Base-by-base conservation (phyloP, 2,113 vertebrate genomes). In the Eretmochelys imbricata region DNA sequence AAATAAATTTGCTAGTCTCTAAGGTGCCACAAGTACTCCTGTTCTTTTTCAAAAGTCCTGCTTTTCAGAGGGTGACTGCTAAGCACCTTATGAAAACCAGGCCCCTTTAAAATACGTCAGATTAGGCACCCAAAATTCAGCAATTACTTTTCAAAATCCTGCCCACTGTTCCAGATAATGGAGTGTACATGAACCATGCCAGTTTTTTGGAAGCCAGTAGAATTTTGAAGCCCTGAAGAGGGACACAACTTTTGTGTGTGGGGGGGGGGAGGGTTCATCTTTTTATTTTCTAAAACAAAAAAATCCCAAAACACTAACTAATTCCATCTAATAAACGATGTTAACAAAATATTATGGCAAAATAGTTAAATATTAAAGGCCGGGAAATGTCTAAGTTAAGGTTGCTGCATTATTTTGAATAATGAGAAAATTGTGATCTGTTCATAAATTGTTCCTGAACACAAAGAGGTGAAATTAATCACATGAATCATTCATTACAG, bases 391-490 rank as follows among this genome's bases (percentile, higher is more conserved):
- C 88, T 88, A 78, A 83, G 29, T 59, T 91, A 53, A 35, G 92
- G 62, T 82, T 75, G 82, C 57, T 69, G 84, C 91, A 83, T 88
- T 89, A 93, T 93, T 88, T 80, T 96, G 91, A 95, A 90, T 95
- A 95, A 91, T 82, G 82, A 93, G 69, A 93, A 69, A 7, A 65
- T 89, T 0, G 2, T 91, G 87, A 38, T 31, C 35, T 65, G 84
- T 91, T 96, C 96, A 96, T 97, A 93, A 97, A 95, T 93, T 92
- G 90, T 95, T 95, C 95, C 95, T 95, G 95, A 95, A 97, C 93
- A 95, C 88, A 76, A 9, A 85, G 93, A 94, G 79, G 89, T 96
- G 89, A 96, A 95, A 97, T 95, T 90, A 86, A 94, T 96, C 90
- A 91, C 82, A 92, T 88, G 72, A 27, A 87, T 95, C 91, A 95